Evolutionary conservation across 2,797 vertebrate genomes (phyloP), one percentile per base, ranked within the genome.

Genomic region (Neosalanx taihuensis): DNA sequence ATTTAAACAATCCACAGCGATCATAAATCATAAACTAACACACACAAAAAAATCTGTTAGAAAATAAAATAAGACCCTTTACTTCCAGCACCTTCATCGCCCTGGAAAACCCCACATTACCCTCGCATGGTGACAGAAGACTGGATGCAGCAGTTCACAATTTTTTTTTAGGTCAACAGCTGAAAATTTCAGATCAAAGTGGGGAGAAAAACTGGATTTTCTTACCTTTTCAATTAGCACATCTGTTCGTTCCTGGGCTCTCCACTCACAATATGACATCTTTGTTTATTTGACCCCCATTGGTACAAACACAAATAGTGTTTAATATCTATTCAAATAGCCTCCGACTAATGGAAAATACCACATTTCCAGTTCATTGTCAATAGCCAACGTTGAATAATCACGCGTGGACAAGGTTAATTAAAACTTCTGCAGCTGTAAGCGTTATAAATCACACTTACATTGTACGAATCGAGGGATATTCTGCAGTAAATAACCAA

Each of bases 401-500:
- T 69, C 51, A 61, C 13, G 68, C 62, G 63, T 72, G 70, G 64
- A 62, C 73, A 76, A 51, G 56, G 58, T 76, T 76, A 76, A 81
- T 73, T 72, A 74, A 80, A 73, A 74, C 64, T 53, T 73, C 46
- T 75, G 71, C 66, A 71, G 64, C 49, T 72, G 60, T 72, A 18
- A 58, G 60, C 33, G 58, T 59, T 65, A 66, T 20, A 58, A 41
- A 30, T 68, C 49, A 49, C 80, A 83, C 80, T 83, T 85, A 82
- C 84, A 84, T 87, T 90, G 84, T 84, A n/a, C 73, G 73, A 78
- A 83, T 85, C 80, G 85, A 77, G 78, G 81, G 86, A 72, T 85
- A 72, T 85, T 73, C 86, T 81, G 79, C 84, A 87, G 86, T 81
- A 86, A 89, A 88, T 86, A 92, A 91, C 91, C 89, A 88, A 80